phyloP scores from a whole-genome alignment of 1,140 invertebrate species.

The Rhysida immarginata region DNA sequence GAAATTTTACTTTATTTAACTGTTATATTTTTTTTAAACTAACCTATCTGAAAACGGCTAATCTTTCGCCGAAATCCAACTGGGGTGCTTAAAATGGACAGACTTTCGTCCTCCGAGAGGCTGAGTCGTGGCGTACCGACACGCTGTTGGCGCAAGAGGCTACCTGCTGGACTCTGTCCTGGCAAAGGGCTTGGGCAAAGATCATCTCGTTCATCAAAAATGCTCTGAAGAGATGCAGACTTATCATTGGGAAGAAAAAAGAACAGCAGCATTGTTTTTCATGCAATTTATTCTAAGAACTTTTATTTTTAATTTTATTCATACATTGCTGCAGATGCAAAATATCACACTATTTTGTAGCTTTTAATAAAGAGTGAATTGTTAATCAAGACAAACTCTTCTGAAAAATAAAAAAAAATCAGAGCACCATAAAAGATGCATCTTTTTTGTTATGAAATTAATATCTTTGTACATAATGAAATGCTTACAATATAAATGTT shows the following conservation, averaged over 20 bases:
- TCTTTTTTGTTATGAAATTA: too few species aligned
- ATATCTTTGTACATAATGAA: too few species aligned
- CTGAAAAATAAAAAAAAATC: too few species aligned
- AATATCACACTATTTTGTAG: too few species aligned
- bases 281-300: too few species aligned
- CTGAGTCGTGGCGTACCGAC: slow-evolving; percentile 22
- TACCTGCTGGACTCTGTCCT: slow-evolving; percentile 23
- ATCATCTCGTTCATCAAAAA: slow-evolving; percentile 21
- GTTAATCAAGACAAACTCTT: too few species aligned
- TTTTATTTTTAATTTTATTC: too few species aligned
- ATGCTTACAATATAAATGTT: too few species aligned
- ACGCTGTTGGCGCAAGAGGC: slow-evolving; percentile 20
- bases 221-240: slow-evolving; percentile 17
- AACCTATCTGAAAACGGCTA: slow-evolving; percentile 18
- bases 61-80: slow-evolving; percentile 13
- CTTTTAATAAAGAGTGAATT: too few species aligned
- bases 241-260: neutral
- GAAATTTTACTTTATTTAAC: neutral
- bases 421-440: too few species aligned
- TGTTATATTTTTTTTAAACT: too few species aligned
- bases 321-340: too few species aligned
- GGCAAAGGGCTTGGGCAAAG: slow-evolving; percentile 17
- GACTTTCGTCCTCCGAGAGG: slow-evolving; percentile 21
- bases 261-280: neutral
- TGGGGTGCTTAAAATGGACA: slow-evolving; percentile 2